Percentiles rank a stretch among this genome's conserved stretches.
These are phyloP conservation scores for Ceratosolen fusciceps DNA, from an alignment of 1,140 invertebrate species.

Conservation along the genomic window DNA sequence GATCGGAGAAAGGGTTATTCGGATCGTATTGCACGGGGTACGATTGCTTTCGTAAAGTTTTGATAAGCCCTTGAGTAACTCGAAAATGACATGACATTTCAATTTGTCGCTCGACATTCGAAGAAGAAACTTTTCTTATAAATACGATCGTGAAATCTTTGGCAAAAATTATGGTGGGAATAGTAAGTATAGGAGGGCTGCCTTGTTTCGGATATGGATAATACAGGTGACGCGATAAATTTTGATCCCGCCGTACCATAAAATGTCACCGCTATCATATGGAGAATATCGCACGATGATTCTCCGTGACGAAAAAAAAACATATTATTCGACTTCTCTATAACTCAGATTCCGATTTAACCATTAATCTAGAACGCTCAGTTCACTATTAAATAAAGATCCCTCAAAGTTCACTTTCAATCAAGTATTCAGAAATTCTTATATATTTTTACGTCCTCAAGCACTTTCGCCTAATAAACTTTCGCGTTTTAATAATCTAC, in stretches of 20 bases:
- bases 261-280: neutral
- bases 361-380: too few species aligned
- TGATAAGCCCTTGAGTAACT: neutral
- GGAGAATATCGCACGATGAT: neutral
- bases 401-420: too few species aligned
- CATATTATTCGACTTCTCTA: too few species aligned
- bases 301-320: neutral
- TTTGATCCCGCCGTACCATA: neutral
- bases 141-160: neutral
- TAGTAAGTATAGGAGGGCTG: neutral
- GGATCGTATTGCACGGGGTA: too few species aligned
- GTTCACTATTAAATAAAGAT: too few species aligned
- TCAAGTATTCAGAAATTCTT: too few species aligned
- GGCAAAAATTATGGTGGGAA: constrained; percentile 8
- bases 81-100: neutral
- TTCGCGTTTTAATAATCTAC: too few species aligned
- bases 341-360: too few species aligned
- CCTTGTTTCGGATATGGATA: neutral
- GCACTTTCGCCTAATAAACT: too few species aligned
- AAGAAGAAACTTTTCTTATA: constrained; percentile 13
- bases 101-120: constrained; percentile 11
- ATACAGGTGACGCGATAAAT: neutral
- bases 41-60: constrained; percentile 1
- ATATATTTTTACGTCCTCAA: too few species aligned
- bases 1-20: too few species aligned